A percentile compares a stretch with the other conserved stretches of the same genome.
Conservation (phyloP, 30 jellyfish, hydroid and myxozoan genomes). For the Aurelia aurita region DNA sequence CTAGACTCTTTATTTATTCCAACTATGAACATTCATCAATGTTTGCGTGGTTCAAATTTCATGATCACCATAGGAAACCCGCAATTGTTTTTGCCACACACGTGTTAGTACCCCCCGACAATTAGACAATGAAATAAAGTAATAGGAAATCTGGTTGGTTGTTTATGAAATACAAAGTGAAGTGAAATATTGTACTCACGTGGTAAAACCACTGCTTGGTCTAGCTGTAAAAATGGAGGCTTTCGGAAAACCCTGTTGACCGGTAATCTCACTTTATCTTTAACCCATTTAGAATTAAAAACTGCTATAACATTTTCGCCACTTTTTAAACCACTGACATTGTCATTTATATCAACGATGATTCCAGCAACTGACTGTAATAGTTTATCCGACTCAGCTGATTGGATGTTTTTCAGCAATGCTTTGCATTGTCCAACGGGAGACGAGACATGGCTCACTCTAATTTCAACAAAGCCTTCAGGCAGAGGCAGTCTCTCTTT, state of each 20-base stretch:
- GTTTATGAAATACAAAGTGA: neutral
- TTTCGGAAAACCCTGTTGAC: constrained; percentile 5
- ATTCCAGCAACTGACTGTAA: constrained; percentile 50
- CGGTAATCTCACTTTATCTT: constrained; percentile 23
- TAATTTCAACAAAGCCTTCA: constrained; percentile 20
- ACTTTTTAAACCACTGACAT: neutral
- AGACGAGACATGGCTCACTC: constrained; percentile 31
- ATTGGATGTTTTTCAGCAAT: constrained; percentile 41
- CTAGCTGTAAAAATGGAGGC: constrained; percentile 11
- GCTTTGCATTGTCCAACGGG: constrained; percentile 34
- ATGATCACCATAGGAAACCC: too few species aligned
- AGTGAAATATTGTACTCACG: neutral
- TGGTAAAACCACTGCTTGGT: constrained; percentile 13
- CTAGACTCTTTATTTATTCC: too few species aligned
- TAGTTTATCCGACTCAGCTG: neutral
- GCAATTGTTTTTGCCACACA: too few species aligned
- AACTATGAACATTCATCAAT: too few species aligned
- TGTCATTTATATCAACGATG: neutral
- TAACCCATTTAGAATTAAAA: constrained; percentile 58
- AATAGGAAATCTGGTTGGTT: neutral
- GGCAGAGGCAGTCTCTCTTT: neutral
- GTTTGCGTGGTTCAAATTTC: too few species aligned
- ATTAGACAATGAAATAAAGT: neutral
- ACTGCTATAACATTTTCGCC: constrained; percentile 60
- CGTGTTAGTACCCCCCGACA: too few species aligned